Percentiles rank a stretch among this genome's conserved stretches.
phyloP scores from a whole-genome alignment of 2,113 vertebrate species.

The Dolichotis patagonum region DNA sequence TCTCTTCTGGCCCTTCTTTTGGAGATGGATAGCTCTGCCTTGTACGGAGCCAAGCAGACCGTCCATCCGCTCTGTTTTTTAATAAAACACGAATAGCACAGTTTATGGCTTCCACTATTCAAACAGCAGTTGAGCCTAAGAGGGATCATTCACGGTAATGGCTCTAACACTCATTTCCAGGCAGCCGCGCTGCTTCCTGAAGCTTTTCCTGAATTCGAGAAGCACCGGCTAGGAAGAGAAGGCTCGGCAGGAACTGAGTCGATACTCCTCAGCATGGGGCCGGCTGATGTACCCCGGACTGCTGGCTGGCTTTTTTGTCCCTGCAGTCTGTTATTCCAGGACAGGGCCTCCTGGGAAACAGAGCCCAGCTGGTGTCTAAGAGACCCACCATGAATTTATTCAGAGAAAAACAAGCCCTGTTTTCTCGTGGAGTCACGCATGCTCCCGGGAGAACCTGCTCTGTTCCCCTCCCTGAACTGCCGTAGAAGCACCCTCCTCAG shows the following conservation, averaged over 20 bases:
- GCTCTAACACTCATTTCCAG: slow-evolving; percentile 54
- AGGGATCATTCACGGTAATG: slow-evolving; percentile 73
- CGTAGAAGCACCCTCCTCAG: background rate
- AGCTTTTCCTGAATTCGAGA: slow-evolving; percentile 55
- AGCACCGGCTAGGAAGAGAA: background rate
- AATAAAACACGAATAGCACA: slow-evolving; percentile 75
- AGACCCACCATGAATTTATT: background rate
- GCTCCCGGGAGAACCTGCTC: background rate
- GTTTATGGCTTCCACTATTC: slow-evolving; percentile 71
- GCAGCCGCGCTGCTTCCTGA: slow-evolving; percentile 53
- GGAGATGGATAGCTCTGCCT: slow-evolving; percentile 48
- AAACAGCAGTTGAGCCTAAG: slow-evolving; percentile 72
- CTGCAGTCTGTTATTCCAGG: background rate
- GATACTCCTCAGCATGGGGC: background rate
- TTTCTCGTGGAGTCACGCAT: background rate
- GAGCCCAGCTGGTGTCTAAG: background rate
- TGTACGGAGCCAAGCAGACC: slow-evolving; percentile 63
- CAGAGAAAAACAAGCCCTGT: background rate
- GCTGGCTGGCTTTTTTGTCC: background rate
- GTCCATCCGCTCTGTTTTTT: slow-evolving; percentile 61
- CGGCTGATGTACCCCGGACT: background rate
- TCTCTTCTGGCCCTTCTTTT: slow-evolving; percentile 41
- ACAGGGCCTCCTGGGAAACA: background rate
- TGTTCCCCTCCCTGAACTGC: background rate
- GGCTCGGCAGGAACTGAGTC: background rate